Percentiles rank a stretch among this genome's conserved stretches.
These are phyloP conservation scores for Caretta caretta DNA, from an alignment of 2,113 vertebrate species.

Conservation along the genomic window DNA sequence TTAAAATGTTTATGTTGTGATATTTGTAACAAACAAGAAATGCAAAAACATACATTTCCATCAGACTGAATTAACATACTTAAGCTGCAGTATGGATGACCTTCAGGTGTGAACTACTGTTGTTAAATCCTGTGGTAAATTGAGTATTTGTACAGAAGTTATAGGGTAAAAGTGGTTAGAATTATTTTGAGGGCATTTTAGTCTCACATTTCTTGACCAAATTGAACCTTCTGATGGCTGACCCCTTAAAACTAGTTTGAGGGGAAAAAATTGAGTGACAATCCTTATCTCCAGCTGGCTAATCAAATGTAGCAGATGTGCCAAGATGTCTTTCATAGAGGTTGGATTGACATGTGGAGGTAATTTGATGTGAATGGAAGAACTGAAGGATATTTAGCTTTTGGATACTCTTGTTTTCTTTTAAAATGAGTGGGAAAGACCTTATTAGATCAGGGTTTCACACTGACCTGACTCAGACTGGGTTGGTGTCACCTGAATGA, in stretches of 20 bases:
- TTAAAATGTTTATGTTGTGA: constrained; percentile 13
- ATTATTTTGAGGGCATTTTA: constrained; percentile 12
- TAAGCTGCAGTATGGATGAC: not conserved
- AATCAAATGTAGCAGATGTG: constrained; percentile 23
- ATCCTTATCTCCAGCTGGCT: not conserved
- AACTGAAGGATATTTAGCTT: not conserved
- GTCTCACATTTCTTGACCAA: constrained; percentile 17
- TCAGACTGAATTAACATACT: not conserved
- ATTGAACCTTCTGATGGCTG: constrained; percentile 39
- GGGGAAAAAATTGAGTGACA: constrained; percentile 46
- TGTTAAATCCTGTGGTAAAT: not conserved
- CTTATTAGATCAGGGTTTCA: not conserved
- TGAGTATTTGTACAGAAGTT: not conserved
- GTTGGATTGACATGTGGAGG: constrained; percentile 27
- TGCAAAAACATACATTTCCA: not conserved
- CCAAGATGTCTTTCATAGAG: constrained; percentile 52
- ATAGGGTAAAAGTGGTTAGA: not conserved
- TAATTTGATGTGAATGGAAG: constrained; percentile 50
- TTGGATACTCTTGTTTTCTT: not conserved
- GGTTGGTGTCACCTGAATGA: not conserved
- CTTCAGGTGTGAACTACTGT: not conserved
- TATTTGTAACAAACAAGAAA: not conserved
- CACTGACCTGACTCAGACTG: not conserved
- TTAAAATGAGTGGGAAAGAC: not conserved
- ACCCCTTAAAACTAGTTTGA: not conserved